These are phyloP conservation scores for Plutomurus gul DNA, from an alignment of 1,140 invertebrate species.

Conservation along the genomic window DNA sequence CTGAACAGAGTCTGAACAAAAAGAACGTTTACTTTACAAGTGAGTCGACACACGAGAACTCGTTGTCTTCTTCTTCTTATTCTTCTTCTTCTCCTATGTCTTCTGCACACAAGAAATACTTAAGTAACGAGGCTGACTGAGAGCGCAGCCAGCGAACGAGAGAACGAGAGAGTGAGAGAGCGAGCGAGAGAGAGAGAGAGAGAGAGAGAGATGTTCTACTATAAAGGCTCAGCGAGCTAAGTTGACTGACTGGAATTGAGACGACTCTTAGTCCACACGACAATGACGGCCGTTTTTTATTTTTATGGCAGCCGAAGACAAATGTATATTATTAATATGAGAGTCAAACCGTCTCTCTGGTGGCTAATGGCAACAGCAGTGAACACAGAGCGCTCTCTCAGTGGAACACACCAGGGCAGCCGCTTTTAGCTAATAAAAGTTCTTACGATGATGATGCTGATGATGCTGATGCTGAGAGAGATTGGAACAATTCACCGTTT, in stretches of 20 bases:
- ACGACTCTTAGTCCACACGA: background rate
- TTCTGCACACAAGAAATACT: too few relatives aligned
- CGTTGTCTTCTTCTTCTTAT: too few relatives aligned
- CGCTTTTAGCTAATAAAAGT: background rate
- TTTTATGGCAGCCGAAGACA: background rate
- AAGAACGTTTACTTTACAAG: slow-evolving; percentile 11
- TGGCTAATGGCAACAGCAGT: background rate
- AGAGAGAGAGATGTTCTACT: too few relatives aligned
- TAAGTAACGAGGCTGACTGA: background rate
- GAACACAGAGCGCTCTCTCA: background rate
- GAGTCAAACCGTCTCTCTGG: background rate
- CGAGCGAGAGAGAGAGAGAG: too few relatives aligned
- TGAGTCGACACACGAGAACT: slow-evolving; percentile 16
- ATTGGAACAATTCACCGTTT: background rate
- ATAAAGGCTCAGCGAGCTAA: too few relatives aligned
- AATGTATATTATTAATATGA: background rate
- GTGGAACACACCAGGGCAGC: too few relatives aligned
- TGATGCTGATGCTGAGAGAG: background rate
- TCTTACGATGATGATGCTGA: background rate
- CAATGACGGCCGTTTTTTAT: background rate
- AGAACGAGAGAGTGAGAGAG: too few relatives aligned
- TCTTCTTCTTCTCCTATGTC: too few relatives aligned
- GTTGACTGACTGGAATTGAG: background rate
- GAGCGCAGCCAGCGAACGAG: too few relatives aligned
- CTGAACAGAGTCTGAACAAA: background rate